These are phyloP conservation scores for Mormyrus iriodes DNA, from an alignment of 2,113 vertebrate species.

Conservation along the genomic window DNA sequence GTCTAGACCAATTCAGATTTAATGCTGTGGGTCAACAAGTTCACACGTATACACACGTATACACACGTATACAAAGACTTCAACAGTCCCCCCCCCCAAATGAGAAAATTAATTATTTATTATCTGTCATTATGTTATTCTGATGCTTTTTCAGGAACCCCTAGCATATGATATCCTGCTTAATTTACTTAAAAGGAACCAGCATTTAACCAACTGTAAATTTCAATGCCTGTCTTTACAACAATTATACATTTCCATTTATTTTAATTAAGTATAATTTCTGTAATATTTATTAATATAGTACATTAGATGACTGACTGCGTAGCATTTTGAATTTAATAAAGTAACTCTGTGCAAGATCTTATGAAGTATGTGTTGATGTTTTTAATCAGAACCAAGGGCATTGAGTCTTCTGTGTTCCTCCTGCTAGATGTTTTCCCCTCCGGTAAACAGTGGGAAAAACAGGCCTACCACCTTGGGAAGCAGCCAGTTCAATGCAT, in stretches of 20 bases:
- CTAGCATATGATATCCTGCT: background rate
- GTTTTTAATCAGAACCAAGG: background rate
- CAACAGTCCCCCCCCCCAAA: background rate
- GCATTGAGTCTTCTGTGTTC: conserved; percentile 26
- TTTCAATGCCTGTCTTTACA: background rate
- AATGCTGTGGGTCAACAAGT: conserved; percentile 53
- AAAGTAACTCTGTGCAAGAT: background rate
- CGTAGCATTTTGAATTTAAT: background rate
- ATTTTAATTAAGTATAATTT: background rate
- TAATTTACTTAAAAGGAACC: background rate
- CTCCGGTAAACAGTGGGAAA: conserved; percentile 93
- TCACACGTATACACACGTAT: background rate
- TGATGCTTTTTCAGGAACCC: background rate
- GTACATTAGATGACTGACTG: background rate
- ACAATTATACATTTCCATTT: background rate
- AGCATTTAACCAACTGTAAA: too few species aligned
- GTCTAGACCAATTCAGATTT: conserved; percentile 59
- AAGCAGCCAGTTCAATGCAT: conserved; percentile 93
- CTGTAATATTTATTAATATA: background rate
- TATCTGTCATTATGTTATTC: background rate
- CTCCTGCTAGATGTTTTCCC: conserved; percentile 90
- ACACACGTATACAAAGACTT: background rate
- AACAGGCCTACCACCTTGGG: conserved; percentile 91
- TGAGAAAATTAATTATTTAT: background rate
- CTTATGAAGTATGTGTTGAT: background rate